phyloP scores from a whole-genome alignment of 2,113 vertebrate species.

The Epinephelus moara region DNA sequence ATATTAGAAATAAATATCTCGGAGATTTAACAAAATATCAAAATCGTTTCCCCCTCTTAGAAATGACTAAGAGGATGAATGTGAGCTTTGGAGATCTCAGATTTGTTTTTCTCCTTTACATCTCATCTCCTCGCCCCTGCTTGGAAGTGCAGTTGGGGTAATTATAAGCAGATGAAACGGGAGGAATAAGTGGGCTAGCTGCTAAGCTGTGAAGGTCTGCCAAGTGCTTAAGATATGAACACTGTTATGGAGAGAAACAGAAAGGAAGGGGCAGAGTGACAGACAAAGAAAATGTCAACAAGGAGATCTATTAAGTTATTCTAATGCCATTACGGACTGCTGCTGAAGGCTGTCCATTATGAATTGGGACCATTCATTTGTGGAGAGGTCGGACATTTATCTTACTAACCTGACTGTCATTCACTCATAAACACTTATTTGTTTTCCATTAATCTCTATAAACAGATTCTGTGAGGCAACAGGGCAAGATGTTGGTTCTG shows the following conservation, averaged over 20 bases:
- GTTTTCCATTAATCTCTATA: too few relatives aligned
- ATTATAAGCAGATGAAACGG: conserved; percentile 65
- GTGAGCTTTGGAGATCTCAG: conserved; percentile 26
- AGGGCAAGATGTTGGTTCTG: too few relatives aligned
- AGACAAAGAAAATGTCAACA: neutral
- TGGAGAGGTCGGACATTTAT: neutral
- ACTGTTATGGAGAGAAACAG: neutral
- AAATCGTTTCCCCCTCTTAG: neutral
- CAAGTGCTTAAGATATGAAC: conserved; percentile 81
- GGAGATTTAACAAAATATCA: conserved; percentile 36
- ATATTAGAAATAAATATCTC: conserved; percentile 48
- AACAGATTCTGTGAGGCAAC: too few relatives aligned
- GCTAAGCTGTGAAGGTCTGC: conserved; percentile 71
- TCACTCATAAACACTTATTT: neutral
- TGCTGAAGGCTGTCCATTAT: neutral
- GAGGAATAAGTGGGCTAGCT: conserved; percentile 4
- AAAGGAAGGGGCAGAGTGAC: conserved; percentile 28
- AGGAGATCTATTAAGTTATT: conserved; percentile 3
- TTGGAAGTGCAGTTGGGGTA: conserved; percentile 45
- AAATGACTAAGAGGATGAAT: conserved; percentile 30
- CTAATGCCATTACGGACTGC: neutral
- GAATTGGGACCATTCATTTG: neutral
- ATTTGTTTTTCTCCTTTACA: conserved; percentile 50
- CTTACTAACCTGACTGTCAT: neutral
- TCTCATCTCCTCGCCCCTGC: conserved; percentile 32